Evolutionary conservation across 2,888 invertebrate species (phyloP).

Genomic region (Operophtera brumata): DNA sequence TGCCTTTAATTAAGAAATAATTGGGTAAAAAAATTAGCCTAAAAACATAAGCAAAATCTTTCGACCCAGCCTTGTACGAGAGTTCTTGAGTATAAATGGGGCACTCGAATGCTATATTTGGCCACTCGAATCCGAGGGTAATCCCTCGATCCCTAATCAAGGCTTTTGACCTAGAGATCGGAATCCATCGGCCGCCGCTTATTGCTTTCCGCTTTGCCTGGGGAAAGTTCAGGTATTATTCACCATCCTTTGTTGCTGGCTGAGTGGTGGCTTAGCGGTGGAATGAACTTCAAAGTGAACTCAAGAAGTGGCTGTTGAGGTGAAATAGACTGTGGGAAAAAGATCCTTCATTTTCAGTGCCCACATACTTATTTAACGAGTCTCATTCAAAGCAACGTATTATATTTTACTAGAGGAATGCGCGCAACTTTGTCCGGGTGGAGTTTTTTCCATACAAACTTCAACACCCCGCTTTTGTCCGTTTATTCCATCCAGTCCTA

Average conservation of each 20-base stretch:
- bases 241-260: constrained; percentile 11
- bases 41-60: constrained; percentile 28
- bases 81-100: constrained; percentile 27
- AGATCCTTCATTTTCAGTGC: constrained; percentile 3
- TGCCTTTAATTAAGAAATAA: too few relatives aligned
- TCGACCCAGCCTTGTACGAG: constrained; percentile 20
- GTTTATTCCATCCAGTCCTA: too few relatives aligned
- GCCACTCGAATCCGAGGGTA: constrained; percentile 29
- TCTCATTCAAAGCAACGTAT: background rate
- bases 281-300: constrained; percentile 19
- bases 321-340: constrained; percentile 11
- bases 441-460: too few relatives aligned
- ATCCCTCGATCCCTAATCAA: constrained; percentile 37
- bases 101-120: constrained; percentile 32
- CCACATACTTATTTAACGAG: background rate
- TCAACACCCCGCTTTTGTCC: too few relatives aligned
- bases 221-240: constrained; percentile 13
- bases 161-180: constrained; percentile 33
- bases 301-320: constrained; percentile 9
- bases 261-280: constrained; percentile 17
- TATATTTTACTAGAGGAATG: background rate
- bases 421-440: too few relatives aligned
- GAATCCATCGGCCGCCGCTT: constrained; percentile 30
- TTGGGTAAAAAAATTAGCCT: constrained; percentile 8
- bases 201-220: constrained; percentile 30